A percentile compares a stretch with the other conserved stretches of the same genome.
These are phyloP conservation scores for Leptobrachium ailaonicum DNA, from an alignment of 2,113 vertebrate genomes.

Conservation along the genomic window DNA sequence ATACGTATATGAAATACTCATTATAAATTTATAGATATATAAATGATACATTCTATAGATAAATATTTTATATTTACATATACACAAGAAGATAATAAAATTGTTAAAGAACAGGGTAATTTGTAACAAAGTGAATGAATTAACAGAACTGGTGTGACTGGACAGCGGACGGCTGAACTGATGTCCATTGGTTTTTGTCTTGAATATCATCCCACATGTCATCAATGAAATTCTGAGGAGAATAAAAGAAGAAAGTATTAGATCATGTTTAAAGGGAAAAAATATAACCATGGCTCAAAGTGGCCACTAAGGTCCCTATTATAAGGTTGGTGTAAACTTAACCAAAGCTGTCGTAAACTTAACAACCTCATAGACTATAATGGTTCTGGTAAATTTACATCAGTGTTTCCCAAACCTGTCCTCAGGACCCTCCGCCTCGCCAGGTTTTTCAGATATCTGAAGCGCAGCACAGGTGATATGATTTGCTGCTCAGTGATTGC, in stretches of 20 bases:
- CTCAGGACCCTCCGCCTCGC: too few relatives aligned
- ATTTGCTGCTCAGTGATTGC: too few relatives aligned
- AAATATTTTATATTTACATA: constrained; percentile 27
- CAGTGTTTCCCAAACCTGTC: too few relatives aligned
- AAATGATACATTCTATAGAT: constrained; percentile 7
- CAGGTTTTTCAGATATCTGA: too few relatives aligned
- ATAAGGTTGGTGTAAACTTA: too few relatives aligned
- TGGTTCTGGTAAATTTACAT: too few relatives aligned
- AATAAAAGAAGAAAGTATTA: neutral
- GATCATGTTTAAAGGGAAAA: neutral
- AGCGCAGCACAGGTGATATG: too few relatives aligned
- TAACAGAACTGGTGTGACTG: constrained; percentile 15
- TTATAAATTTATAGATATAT: constrained; percentile 27
- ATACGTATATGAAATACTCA: constrained; percentile 6
- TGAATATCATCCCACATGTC: constrained; percentile 41
- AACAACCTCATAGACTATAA: too few relatives aligned
- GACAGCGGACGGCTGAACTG: neutral
- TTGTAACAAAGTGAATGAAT: neutral
- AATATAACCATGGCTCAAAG: too few relatives aligned
- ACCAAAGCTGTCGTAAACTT: too few relatives aligned
- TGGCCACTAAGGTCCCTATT: too few relatives aligned
- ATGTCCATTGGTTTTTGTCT: constrained; percentile 39
- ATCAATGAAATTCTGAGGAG: constrained; percentile 34
- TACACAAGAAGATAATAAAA: neutral
- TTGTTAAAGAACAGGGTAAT: neutral